These are phyloP conservation scores for Arbacia lixula DNA, from an alignment of 53 echinoderm and acorn worm species.

Conservation along the genomic window DNA sequence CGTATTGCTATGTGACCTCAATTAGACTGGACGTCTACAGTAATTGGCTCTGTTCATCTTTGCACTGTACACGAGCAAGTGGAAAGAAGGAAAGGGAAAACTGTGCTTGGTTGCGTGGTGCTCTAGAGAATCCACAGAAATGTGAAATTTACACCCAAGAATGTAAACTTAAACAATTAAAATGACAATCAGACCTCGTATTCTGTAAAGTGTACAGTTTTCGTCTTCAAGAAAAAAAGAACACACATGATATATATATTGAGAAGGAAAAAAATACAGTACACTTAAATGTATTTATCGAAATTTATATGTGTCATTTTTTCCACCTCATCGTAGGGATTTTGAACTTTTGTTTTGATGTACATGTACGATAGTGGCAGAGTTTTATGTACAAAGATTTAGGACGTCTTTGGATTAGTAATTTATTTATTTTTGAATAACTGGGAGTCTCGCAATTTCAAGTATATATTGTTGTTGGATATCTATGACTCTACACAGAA, in stretches of 20 bases:
- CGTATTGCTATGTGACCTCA: too few species aligned
- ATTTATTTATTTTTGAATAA: slow-evolving; percentile 48
- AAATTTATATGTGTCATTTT: slow-evolving; percentile 40
- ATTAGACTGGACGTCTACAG: too few species aligned
- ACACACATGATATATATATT: slow-evolving; percentile 11
- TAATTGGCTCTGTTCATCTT: too few species aligned
- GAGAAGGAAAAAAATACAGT: slow-evolving; percentile 21
- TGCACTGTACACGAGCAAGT: too few species aligned
- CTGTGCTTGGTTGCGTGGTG: too few species aligned
- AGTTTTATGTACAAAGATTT: slow-evolving; percentile 44
- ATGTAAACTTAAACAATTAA: background rate
- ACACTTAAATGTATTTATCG: slow-evolving; percentile 35
- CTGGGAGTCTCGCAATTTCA: slow-evolving; percentile 35
- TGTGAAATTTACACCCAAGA: too few species aligned
- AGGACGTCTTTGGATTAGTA: slow-evolving; percentile 34
- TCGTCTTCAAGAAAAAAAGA: slow-evolving; percentile 17
- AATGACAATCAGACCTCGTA: slow-evolving; percentile 35
- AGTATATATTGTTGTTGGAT: slow-evolving; percentile 18
- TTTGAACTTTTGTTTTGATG: slow-evolving; percentile 25
- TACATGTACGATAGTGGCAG: slow-evolving; percentile 24
- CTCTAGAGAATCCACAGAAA: too few species aligned
- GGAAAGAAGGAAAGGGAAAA: too few species aligned
- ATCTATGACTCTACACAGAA: too few species aligned
- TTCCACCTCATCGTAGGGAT: too few species aligned
- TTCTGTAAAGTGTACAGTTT: slow-evolving; percentile 54